Evolutionary conservation across 2,797 vertebrate species (phyloP).

Genomic region (Buceros bicornis): DNA sequence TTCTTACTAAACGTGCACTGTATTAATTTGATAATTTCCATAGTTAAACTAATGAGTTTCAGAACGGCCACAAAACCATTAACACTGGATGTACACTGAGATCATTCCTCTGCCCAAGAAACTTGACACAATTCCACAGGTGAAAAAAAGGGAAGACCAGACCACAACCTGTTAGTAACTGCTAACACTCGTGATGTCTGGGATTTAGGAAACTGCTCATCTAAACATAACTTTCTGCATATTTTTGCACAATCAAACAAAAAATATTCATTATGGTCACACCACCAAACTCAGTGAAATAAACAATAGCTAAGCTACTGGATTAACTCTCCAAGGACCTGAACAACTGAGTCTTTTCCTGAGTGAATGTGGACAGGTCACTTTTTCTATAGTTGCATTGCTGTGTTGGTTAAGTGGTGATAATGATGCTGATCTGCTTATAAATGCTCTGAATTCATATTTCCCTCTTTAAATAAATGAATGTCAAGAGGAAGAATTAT

Average conservation of each 20-base stretch:
- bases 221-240: neutral
- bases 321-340: neutral
- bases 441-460: neutral
- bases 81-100: neutral
- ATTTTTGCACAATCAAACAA: neutral
- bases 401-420: neutral
- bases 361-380: accelerated
- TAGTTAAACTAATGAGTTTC: neutral
- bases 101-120: neutral
- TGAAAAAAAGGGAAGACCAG: neutral
- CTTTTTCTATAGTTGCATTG: neutral
- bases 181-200: neutral
- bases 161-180: neutral
- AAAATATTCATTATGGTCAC: neutral
- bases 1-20: neutral
- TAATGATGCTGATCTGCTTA: neutral
- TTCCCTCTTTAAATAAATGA: neutral
- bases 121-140: neutral
- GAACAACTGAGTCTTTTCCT: neutral
- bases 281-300: neutral
- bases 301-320: neutral
- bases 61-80: neutral
- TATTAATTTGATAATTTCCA: neutral
- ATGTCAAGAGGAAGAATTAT: neutral
- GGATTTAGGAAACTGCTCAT: neutral